Evolutionary conservation across 2,113 vertebrate species (phyloP).

Genomic region (Eonycteris spelaea): DNA sequence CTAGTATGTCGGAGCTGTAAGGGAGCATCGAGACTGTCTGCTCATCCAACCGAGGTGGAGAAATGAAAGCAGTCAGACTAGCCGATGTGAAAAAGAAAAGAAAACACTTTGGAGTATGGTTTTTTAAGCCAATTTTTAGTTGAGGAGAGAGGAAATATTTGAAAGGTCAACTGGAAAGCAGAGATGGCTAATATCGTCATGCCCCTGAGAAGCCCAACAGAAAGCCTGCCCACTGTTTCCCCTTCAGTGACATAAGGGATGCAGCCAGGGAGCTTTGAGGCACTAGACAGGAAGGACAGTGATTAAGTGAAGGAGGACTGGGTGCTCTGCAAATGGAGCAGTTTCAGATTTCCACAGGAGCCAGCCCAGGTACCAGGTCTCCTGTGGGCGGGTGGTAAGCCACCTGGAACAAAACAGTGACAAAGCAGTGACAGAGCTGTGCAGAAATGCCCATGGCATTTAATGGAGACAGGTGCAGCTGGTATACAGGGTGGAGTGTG

Average conservation of each 20-base stretch:
- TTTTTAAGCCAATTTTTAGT: neutral
- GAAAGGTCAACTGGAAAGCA: neutral
- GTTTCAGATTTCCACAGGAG: neutral
- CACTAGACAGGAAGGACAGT: neutral
- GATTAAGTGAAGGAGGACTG: neutral
- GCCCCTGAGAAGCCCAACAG: neutral
- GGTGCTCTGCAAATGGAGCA: neutral
- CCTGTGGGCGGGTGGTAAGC: neutral
- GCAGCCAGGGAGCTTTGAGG: neutral
- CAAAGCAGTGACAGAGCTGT: neutral
- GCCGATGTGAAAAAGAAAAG: neutral
- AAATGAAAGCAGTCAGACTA: neutral
- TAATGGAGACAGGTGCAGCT: neutral
- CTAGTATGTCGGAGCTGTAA: neutral
- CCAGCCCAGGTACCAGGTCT: neutral
- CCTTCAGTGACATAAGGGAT: neutral
- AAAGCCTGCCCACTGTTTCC: neutral
- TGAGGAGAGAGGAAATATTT: neutral
- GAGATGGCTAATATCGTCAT: neutral
- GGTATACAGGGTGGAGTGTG: neutral
- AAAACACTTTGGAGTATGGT: neutral
- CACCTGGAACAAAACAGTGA: neutral
- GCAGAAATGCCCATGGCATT: neutral
- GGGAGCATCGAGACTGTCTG: neutral
- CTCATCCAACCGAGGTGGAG: neutral